A percentile compares a stretch with the other conserved stretches of the same genome.
Conservation (phyloP, 2,113 vertebrate species). For the Meleagris gallopavo region DNA sequence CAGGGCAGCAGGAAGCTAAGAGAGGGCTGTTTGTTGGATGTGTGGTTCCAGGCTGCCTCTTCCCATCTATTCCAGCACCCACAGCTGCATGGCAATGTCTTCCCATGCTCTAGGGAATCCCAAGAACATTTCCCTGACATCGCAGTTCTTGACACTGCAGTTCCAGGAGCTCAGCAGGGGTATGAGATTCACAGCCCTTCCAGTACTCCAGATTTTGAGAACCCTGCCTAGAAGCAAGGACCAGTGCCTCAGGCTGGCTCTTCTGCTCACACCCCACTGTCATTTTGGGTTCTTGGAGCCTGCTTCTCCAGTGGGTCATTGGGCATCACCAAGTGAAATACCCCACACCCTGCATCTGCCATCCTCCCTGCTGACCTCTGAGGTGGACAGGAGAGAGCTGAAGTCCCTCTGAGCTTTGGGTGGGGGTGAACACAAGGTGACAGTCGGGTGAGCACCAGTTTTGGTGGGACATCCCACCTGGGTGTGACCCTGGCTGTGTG, state of each 20-base stretch:
- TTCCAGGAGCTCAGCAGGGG: neutral
- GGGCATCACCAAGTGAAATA: neutral
- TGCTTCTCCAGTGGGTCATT: neutral
- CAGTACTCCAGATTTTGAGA: neutral
- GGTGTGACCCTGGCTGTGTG: too few species aligned
- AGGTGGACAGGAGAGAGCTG: neutral
- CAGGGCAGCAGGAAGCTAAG: fast-evolving
- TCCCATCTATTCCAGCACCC: neutral
- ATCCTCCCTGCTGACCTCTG: too few species aligned
- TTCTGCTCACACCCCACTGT: neutral
- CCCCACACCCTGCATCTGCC: fast-evolving
- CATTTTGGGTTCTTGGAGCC: fast-evolving
- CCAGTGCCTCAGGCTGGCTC: neutral
- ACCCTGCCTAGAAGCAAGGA: neutral
- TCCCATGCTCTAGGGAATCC: neutral
- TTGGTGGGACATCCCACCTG: too few species aligned
- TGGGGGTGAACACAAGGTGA: fast-evolving
- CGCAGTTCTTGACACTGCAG: neutral
- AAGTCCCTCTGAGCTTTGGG: neutral
- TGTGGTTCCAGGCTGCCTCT: neutral
- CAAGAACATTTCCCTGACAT: neutral
- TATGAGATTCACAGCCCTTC: neutral
- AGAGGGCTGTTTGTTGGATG: neutral
- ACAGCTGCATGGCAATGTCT: neutral
- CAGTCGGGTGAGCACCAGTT: neutral